Evolutionary conservation across 1,140 invertebrate genomes (phyloP).

Genomic region (Geopemphigus sp.): DNA sequence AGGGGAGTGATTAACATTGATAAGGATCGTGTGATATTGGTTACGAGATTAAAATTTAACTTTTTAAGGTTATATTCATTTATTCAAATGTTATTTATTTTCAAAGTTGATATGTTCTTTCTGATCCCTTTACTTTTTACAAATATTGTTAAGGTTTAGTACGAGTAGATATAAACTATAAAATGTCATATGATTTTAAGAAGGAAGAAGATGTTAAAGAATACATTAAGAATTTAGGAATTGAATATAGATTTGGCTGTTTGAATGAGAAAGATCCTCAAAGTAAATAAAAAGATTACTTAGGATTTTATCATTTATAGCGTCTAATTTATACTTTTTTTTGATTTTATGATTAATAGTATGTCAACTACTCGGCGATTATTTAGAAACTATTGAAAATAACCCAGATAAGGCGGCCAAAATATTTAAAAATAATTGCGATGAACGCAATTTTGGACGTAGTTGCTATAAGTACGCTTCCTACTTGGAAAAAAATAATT

Average conservation of each 20-base stretch:
- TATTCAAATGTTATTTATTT: too few relatives aligned
- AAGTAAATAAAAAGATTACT: slow-evolving; percentile 58
- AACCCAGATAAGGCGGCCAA: slow-evolving; percentile 74
- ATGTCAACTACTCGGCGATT: slow-evolving; percentile 89
- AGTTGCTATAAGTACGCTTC: slow-evolving; percentile 84
- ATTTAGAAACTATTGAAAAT: slow-evolving; percentile 76
- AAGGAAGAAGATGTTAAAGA: slow-evolving; percentile 80
- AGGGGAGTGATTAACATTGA: slow-evolving; percentile 17
- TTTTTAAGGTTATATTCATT: too few relatives aligned
- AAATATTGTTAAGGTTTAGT: background rate
- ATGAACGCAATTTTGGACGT: slow-evolving; percentile 73
- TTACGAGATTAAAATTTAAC: background rate
- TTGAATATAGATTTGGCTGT: slow-evolving; percentile 89
- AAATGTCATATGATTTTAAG: slow-evolving; percentile 73
- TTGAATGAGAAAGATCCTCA: slow-evolving; percentile 77
- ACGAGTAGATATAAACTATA: background rate
- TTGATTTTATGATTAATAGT: slow-evolving; percentile 59
- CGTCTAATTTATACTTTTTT: background rate
- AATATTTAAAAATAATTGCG: slow-evolving; percentile 81
- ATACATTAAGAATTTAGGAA: slow-evolving; percentile 83
- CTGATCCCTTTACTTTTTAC: too few relatives aligned
- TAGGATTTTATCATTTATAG: background rate
- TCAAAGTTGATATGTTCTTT: too few relatives aligned
- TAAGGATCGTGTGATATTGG: background rate
- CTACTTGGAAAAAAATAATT: slow-evolving; percentile 61